Evolutionary conservation across 1,140 invertebrate species (phyloP).

Genomic region (Babylonia areolata): DNA sequence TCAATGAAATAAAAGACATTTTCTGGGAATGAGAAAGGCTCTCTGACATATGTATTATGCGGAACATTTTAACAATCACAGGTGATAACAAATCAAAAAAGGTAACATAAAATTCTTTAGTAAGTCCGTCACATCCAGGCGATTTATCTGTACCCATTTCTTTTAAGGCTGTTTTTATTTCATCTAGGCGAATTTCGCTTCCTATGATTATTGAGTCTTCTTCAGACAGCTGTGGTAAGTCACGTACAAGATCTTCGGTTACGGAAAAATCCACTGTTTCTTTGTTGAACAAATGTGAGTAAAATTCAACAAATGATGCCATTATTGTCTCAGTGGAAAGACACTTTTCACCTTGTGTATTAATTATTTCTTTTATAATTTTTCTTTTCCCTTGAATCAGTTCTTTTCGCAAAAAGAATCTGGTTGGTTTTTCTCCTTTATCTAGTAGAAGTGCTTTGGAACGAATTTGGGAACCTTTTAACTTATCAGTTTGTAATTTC

Average conservation of each 20-base stretch:
- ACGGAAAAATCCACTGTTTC: slow-evolving; percentile 25
- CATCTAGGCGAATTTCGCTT: slow-evolving; percentile 30
- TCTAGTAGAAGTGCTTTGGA: slow-evolving; percentile 41
- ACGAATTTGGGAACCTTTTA: slow-evolving; percentile 40
- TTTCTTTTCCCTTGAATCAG: slow-evolving; percentile 41
- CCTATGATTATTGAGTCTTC: slow-evolving; percentile 6
- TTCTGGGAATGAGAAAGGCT: slow-evolving; percentile 35
- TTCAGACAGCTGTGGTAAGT: slow-evolving; percentile 22
- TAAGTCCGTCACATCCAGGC: slow-evolving; percentile 48
- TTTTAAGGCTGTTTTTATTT: slow-evolving; percentile 32
- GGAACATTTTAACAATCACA: slow-evolving; percentile 12
- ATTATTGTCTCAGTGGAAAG: slow-evolving; percentile 34
- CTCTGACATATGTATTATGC: slow-evolving; percentile 24
- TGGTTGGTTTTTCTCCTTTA: slow-evolving; percentile 48
- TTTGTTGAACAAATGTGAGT: slow-evolving; percentile 22
- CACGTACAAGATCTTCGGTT: slow-evolving; percentile 15
- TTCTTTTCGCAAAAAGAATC: slow-evolving; percentile 44
- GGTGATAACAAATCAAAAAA: slow-evolving; percentile 37
- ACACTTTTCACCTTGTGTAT: slow-evolving; percentile 28
- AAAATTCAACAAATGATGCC: slow-evolving; percentile 36
- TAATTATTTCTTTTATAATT: slow-evolving; percentile 30
- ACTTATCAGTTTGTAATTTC: slow-evolving; percentile 32
- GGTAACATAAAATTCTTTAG: slow-evolving; percentile 47
- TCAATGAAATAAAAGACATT: slow-evolving; percentile 42
- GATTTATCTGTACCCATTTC: slow-evolving; percentile 44